phyloP scores from a whole-genome alignment of 2,888 invertebrate genomes.

The Sinotaia quadrata region DNA sequence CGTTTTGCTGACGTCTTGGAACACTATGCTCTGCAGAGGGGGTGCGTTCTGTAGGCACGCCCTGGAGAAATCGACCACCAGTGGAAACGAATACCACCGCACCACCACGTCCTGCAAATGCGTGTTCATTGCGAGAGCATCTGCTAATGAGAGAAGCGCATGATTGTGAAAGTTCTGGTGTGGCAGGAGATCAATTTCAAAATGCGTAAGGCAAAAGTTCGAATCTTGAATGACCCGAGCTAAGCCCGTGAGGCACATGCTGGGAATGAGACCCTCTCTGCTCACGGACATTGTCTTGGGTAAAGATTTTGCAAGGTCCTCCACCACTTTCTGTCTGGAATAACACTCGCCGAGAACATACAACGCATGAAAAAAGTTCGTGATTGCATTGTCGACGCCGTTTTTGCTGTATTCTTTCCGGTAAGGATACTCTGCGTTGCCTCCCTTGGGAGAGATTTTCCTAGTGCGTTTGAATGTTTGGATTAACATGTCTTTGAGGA shows the following conservation, averaged over 20 bases:
- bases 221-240: constrained; percentile 36
- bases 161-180: constrained; percentile 46
- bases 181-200: constrained; percentile 60
- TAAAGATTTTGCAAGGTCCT: constrained; percentile 47
- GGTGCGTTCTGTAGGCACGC: constrained; percentile 41
- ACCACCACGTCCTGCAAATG: constrained; percentile 51
- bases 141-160: constrained; percentile 50
- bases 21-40: constrained; percentile 43
- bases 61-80: constrained; percentile 56
- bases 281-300: constrained; percentile 49
- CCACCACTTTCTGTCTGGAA: constrained; percentile 44
- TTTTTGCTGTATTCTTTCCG: constrained; percentile 28
- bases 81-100: constrained; percentile 54
- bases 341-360: constrained; percentile 56
- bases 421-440: neutral
- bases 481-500: constrained; percentile 50
- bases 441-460: constrained; percentile 10
- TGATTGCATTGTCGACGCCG: constrained; percentile 35
- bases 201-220: constrained; percentile 44
- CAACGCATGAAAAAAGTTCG: constrained; percentile 52
- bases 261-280: constrained; percentile 46
- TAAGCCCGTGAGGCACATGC: constrained; percentile 47
- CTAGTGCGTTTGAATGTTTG: constrained; percentile 36
- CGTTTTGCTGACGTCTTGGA: constrained; percentile 41
- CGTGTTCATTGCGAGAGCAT: constrained; percentile 43